Evolutionary conservation across 1,140 invertebrate species (phyloP).

Genomic region (Drosophila sulfurigaster): DNA sequence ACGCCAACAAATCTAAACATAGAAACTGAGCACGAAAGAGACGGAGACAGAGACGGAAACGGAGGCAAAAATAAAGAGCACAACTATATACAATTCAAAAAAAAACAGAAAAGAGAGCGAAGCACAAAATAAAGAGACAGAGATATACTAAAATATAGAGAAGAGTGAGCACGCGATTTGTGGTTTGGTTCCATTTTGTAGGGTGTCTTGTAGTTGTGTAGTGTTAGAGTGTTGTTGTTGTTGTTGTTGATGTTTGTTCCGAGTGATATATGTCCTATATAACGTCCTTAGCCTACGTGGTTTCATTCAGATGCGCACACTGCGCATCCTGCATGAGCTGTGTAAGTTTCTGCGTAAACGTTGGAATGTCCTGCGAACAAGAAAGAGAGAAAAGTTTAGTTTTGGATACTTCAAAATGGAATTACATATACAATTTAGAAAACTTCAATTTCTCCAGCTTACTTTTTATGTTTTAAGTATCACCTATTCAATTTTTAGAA

Average conservation of each 20-base stretch:
- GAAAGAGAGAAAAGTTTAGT: too few species aligned
- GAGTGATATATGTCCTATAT: conserved; percentile 9
- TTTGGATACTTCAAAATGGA: too few species aligned
- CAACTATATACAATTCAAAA: conserved; percentile 11
- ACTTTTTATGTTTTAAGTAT: too few species aligned
- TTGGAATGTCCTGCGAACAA: conserved; percentile 81
- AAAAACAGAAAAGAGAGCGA: not conserved
- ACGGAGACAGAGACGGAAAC: conserved; percentile 7
- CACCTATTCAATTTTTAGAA: too few species aligned
- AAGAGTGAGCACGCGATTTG: not conserved
- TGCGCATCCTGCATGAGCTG: conserved; percentile 83
- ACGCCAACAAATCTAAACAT: conserved; percentile 10
- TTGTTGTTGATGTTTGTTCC: conserved; percentile 3
- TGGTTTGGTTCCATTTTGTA: not conserved
- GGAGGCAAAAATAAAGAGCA: not conserved
- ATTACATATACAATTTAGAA: too few species aligned
- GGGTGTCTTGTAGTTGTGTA: conserved; percentile 6
- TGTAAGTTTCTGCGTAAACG: conserved; percentile 84
- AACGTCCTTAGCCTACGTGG: conserved; percentile 50
- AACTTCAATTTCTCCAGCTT: too few species aligned
- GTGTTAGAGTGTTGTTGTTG: not conserved
- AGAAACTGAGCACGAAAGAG: not conserved
- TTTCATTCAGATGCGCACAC: conserved; percentile 80
- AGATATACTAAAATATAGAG: not conserved
- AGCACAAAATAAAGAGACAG: conserved; percentile 9